Evolutionary conservation across 2,113 vertebrate genomes (phyloP), one percentile per base, ranked within the genome.

Genomic region (rat (Rattus norvegicus)): DNA sequence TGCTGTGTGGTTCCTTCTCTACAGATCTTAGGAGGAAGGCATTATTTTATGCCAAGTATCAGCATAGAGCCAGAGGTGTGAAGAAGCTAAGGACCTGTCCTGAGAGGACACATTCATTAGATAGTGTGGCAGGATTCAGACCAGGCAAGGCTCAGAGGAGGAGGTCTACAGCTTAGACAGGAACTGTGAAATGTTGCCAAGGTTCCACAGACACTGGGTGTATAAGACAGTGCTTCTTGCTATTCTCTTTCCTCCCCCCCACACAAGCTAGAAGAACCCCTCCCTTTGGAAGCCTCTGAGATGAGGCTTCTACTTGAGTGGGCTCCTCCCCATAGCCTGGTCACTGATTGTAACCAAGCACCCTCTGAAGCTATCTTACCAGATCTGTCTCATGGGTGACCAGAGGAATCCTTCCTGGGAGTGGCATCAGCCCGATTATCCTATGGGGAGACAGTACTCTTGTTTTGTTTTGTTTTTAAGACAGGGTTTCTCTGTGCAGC

Each of bases 31-130:
- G 43, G 24, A 81, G 39, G 61, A 43, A 92, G 49, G 54, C 17
- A 76, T 88, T 81, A 39, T 92, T 91, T 89, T 81, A 59, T n/a
- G 52, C 59, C 80, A 85, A 86, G 92, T 91, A 54, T 92, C 93
- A 61, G 13, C 26, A 67, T 52, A 47, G 84, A 86, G 28, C 33
- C 43, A 76, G 52, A 92, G 76, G 67, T 47, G 26, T 3, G 47
- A 52, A 56, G 14, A 83, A 12, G 56, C 43, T 76, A 88, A 88
- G 26, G 52, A 9, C 28, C 33, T 96, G 80, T 43, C 76, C 39
- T 22, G n/a, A 86, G 20, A 39, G 52, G n/a, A 70, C 2, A 36
- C 7, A 47, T n/a, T 36, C 39, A 59, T 33, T 80, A 43, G 91
- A n/a, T 36, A 17, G 63, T 30, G 4, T 33, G 69, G 43, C 85